A percentile compares a stretch with the other conserved stretches of the same genome.
These are phyloP conservation scores for Xenentodon cancila DNA, from an alignment of 2,797 vertebrate species.

Conservation along the genomic window DNA sequence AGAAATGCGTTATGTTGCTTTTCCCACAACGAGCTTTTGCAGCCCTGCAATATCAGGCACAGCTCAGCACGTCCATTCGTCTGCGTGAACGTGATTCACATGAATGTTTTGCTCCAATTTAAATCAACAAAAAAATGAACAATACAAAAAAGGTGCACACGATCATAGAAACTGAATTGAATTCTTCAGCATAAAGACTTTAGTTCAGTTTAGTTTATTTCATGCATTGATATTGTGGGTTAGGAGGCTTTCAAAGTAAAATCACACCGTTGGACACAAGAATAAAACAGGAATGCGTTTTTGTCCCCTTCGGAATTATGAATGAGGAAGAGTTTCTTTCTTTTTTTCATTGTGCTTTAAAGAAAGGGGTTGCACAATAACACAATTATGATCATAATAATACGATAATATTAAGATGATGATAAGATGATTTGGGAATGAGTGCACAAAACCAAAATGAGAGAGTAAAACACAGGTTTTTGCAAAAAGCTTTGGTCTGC, in stretches of 20 bases:
- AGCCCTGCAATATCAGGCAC: constrained; percentile 36
- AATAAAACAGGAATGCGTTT: neutral
- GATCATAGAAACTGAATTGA: neutral
- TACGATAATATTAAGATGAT: too few species aligned
- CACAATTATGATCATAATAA: too few species aligned
- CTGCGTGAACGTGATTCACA: constrained; percentile 13
- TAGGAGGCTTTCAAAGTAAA: neutral
- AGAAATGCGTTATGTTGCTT: constrained; percentile 39
- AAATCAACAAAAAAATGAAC: neutral
- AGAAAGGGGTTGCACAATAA: too few species aligned
- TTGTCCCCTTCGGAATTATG: neutral
- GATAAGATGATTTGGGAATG: too few species aligned
- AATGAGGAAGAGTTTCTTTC: too few species aligned
- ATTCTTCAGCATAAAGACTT: too few species aligned
- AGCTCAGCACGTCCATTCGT: constrained; percentile 30
- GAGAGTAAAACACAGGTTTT: too few species aligned
- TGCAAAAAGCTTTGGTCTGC: neutral
- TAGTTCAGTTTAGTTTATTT: too few species aligned
- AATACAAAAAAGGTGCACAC: too few species aligned
- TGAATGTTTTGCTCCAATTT: constrained; percentile 1
- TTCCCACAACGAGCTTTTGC: constrained; percentile 60
- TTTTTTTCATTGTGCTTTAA: neutral
- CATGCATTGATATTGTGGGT: too few species aligned
- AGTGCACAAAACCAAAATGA: too few species aligned
- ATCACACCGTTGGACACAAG: neutral